Evolutionary conservation across 2,888 invertebrate species (phyloP).

Genomic region (Perdita meconis): DNA sequence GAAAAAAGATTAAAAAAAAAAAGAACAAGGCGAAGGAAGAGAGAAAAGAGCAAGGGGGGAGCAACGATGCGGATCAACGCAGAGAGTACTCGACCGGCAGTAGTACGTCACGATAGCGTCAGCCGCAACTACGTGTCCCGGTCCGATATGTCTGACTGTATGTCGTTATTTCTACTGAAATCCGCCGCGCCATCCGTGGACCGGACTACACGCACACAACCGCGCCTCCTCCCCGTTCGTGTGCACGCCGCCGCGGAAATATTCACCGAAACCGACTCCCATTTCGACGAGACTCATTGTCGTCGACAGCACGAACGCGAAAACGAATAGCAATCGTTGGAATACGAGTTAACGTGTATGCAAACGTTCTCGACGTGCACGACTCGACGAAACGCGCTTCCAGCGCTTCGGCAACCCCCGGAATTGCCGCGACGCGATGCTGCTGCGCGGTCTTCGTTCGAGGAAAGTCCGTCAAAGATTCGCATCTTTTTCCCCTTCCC

Average conservation of each 20-base stretch:
- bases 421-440: too few relatives aligned
- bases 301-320: constrained; percentile 58
- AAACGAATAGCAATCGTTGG: constrained; percentile 65
- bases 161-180: constrained; percentile 72
- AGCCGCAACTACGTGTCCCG: constrained; percentile 64
- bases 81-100: constrained; percentile 50
- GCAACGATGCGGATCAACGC: constrained; percentile 40
- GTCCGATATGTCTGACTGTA: constrained; percentile 68
- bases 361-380: constrained; percentile 50
- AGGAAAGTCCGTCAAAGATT: background rate
- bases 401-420: constrained; percentile 2
- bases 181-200: constrained; percentile 49
- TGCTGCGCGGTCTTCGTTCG: background rate
- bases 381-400: constrained; percentile 37
- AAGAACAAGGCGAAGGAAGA: background rate
- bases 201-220: constrained; percentile 20
- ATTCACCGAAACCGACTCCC: constrained; percentile 57
- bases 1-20: background rate
- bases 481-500: background rate
- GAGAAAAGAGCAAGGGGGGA: background rate
- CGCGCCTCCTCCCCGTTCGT: background rate
- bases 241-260: constrained; percentile 53
- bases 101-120: constrained; percentile 75
- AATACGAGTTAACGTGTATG: constrained; percentile 49
- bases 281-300: constrained; percentile 64